Evolutionary conservation across 2,113 vertebrate genomes (phyloP), one percentile per base, ranked within the genome.

Genomic region (Gobiocypris rarus): DNA sequence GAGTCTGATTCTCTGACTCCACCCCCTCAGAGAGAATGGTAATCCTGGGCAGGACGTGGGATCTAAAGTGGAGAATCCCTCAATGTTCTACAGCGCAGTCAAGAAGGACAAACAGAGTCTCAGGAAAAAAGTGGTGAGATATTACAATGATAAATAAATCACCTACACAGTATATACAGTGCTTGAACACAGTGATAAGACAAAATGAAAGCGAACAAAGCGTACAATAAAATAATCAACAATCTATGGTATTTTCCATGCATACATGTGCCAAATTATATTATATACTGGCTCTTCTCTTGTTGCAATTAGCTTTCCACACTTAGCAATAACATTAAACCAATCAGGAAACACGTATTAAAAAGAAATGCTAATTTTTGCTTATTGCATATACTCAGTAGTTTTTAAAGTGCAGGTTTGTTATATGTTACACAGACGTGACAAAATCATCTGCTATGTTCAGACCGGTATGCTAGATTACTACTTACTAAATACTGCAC

Each of bases 61-160:
- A 10, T 91, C 89, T 28, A 92, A 89, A 15, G 95, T 96, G 89
- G 96, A 96, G 93, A 96, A 95, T 88, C 96, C 96, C 85, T 94
- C 95, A 0, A 93, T 96, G 92, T 94, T 95, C 91, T 96, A 95
- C 94, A 96, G 95, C 92, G 94, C 95, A 54, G 96, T 96, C 92
- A 96, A 95, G 94, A 95, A 95, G 93, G 95, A 95, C 93, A 96
- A 96, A 90, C 96, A 96, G 92, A 95, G 94, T 88, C 95, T 96
- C 82, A 95, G 96, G 91, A 97, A 97, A 93, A 95, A 96, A 86
- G 96, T 97, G 96, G 96, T 97, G 94, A 96, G 96, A 94, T 92
- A 93, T 89, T 86, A 85, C 87, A 87, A 89, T 90, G 90, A 88
- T 91, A 89, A 91, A 90, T 87, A 90, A 89, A 73, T 76, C 91